phyloP scores from a whole-genome alignment of 1,140 invertebrate genomes.

The Gryllus bimaculatus region DNA sequence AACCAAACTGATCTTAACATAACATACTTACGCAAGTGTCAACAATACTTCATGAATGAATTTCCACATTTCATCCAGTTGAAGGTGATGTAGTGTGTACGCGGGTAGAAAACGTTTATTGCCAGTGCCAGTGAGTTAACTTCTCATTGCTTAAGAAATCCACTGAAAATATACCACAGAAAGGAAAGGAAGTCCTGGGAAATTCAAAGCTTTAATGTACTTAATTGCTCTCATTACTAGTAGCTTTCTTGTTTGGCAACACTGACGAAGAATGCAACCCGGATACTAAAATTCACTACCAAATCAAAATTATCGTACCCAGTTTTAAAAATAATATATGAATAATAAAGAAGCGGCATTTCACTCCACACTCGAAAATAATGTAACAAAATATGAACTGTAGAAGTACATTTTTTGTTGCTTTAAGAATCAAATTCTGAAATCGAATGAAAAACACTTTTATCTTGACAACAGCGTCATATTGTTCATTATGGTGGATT shows the following conservation, averaged over 20 bases:
- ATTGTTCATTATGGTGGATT: conserved; percentile 30
- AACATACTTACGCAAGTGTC: no score
- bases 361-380: no score
- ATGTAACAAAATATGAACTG: no score
- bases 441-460: conserved; percentile 5
- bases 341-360: neutral
- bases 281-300: conserved; percentile 19
- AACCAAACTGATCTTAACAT: no score
- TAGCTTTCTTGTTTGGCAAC: conserved; percentile 19
- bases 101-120: no score
- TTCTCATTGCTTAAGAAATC: no score
- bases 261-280: conserved; percentile 20
- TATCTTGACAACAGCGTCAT: conserved; percentile 29
- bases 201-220: neutral
- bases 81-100: no score
- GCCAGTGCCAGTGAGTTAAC: no score
- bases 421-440: neutral
- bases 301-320: conserved; percentile 12
- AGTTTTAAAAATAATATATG: neutral
- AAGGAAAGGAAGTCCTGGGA: no score
- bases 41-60: no score
- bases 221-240: neutral
- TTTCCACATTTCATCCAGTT: no score
- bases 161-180: no score
- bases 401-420: neutral